Evolutionary conservation across 2,113 vertebrate species (phyloP).

Genomic region (Festucalex cinctus): DNA sequence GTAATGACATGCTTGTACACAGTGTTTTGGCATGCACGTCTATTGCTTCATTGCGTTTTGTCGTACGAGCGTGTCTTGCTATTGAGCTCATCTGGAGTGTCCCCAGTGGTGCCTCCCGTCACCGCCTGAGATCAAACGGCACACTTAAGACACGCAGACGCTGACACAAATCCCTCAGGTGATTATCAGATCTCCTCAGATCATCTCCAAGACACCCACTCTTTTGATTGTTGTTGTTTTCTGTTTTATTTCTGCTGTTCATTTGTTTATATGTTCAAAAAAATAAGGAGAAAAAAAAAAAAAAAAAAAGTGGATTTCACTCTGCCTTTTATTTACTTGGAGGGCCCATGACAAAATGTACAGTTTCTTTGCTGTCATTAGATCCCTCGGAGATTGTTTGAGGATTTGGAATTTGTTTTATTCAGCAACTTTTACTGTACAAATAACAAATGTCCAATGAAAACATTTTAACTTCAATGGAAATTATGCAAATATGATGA

Average conservation of each 20-base stretch:
- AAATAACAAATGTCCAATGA: too few relatives aligned
- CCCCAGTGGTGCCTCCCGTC: conserved; percentile 41
- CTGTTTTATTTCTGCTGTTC: too few relatives aligned
- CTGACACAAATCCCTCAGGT: conserved; percentile 79
- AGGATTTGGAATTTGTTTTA: too few relatives aligned
- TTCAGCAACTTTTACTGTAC: too few relatives aligned
- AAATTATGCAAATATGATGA: too few relatives aligned
- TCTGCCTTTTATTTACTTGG: conserved; percentile 94
- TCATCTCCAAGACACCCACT: conserved; percentile 92
- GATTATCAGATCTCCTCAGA: conserved; percentile 94
- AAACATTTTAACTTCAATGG: too few relatives aligned
- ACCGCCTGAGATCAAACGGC: conserved; percentile 36
- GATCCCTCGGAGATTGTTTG: conserved; percentile 1
- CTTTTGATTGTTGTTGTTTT: too few relatives aligned
- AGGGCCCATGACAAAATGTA: conserved; percentile 2
- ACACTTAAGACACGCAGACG: conserved; percentile 15
- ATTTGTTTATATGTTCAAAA: too few relatives aligned
- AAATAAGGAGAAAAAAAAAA: too few relatives aligned
- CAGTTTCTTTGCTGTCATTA: background rate
- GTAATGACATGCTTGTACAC: too few relatives aligned
- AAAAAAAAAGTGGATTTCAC: conserved; percentile 90
- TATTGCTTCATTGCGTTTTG: conserved; percentile 15
- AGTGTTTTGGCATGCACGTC: conserved; percentile 15
- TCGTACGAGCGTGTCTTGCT: conserved; percentile 19
- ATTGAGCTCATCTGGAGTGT: conserved; percentile 37